These are phyloP conservation scores for Eptesicus fuscus DNA, from an alignment of 2,113 vertebrate genomes.

Conservation along the genomic window DNA sequence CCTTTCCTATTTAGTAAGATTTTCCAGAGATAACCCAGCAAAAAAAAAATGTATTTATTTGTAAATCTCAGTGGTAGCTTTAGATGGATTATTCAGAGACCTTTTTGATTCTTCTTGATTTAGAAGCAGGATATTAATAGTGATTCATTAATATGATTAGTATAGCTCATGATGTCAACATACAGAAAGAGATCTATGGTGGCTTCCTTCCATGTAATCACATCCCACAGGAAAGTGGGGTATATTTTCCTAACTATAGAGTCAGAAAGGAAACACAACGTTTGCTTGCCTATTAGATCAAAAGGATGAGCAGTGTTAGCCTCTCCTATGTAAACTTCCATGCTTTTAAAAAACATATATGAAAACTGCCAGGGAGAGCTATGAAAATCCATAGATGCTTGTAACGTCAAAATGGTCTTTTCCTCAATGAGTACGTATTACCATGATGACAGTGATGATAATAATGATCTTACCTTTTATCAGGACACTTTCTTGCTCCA, in stretches of 20 bases:
- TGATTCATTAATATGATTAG: background rate
- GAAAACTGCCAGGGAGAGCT: conserved; percentile 27
- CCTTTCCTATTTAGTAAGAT: conserved; percentile 33
- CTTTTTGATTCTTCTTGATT: conserved; percentile 21
- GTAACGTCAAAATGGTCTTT: background rate
- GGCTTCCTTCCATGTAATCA: background rate
- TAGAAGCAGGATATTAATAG: background rate
- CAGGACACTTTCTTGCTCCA: background rate
- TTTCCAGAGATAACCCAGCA: conserved; percentile 24
- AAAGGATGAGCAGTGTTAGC: conserved; percentile 1
- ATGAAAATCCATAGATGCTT: conserved; percentile 13
- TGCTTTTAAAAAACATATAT: background rate
- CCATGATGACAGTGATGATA: background rate
- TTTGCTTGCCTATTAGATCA: conserved; percentile 13
- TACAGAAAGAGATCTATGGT: background rate
- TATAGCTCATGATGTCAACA: background rate
- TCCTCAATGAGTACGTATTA: background rate
- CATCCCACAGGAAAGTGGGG: background rate
- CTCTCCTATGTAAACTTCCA: background rate
- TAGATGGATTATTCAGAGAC: conserved; percentile 10
- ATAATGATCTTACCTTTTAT: background rate
- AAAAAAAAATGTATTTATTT: conserved; percentile 20
- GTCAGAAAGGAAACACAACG: conserved; percentile 31
- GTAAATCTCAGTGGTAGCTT: background rate
- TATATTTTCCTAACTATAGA: background rate